A percentile compares a stretch with the other conserved stretches of the same genome.
These are phyloP conservation scores for Rotaria magnacalcarata DNA, from an alignment of 2,888 invertebrate species.

Conservation along the genomic window DNA sequence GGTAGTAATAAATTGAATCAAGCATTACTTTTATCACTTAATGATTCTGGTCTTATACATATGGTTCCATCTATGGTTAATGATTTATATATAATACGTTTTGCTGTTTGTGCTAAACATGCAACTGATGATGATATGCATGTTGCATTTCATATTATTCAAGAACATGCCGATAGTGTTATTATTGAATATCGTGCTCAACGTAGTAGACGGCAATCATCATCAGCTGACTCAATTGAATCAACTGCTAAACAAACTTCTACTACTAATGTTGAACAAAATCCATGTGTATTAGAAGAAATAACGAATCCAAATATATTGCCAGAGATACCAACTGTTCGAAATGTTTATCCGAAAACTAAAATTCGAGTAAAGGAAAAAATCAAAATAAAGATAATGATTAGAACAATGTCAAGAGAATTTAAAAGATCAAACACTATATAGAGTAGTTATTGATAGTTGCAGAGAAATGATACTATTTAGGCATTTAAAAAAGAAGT, in stretches of 20 bases:
- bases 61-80: conserved; percentile 90
- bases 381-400: neutral
- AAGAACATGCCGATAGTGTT: conserved; percentile 15
- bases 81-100: conserved; percentile 83
- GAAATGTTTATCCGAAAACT: neutral
- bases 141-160: conserved; percentile 62
- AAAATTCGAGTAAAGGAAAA: neutral
- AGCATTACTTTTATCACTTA: conserved; percentile 80
- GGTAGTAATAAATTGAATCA: conserved; percentile 76
- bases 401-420: too few species aligned
- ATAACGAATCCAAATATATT: neutral
- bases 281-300: neutral
- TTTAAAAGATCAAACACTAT: too few species aligned
- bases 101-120: conserved; percentile 85
- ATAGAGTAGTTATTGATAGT: too few species aligned
- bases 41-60: conserved; percentile 87
- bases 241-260: neutral
- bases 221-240: neutral
- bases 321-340: neutral
- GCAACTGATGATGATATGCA: conserved; percentile 73
- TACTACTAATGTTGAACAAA: neutral
- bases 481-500: too few species aligned
- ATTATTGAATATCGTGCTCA: neutral
- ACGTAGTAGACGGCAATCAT: neutral
- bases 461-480: too few species aligned